These are phyloP conservation scores for Syngnathus floridae DNA, from an alignment of 2,113 vertebrate genomes.

Conservation along the genomic window DNA sequence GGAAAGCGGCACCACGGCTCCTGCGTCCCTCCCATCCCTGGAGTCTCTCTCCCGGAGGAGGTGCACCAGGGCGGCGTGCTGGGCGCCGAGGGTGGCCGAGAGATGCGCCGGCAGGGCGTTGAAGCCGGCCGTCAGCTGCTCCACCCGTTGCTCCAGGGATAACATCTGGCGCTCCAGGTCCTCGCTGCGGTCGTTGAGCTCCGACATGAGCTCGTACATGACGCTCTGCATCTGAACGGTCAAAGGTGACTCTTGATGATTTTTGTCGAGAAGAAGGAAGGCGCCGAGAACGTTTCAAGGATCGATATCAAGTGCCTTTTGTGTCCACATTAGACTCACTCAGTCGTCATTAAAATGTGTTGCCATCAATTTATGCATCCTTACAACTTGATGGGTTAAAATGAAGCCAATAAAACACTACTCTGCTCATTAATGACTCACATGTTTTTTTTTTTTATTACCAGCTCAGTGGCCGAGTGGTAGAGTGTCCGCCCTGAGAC, in stretches of 20 bases:
- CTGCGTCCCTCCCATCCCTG: slow-evolving; percentile 47
- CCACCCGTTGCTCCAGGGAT: slow-evolving; percentile 88
- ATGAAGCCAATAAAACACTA: too few relatives aligned
- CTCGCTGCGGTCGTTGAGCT: slow-evolving; percentile 94
- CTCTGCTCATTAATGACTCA: too few relatives aligned
- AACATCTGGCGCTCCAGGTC: slow-evolving; percentile 96
- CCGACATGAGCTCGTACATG: slow-evolving; percentile 98
- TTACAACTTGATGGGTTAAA: too few relatives aligned
- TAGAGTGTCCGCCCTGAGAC: too few relatives aligned
- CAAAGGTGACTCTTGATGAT: slow-evolving; percentile 10
- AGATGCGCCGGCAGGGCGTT: slow-evolving; percentile 85
- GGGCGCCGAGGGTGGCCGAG: slow-evolving; percentile 82
- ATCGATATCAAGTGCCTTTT: neutral
- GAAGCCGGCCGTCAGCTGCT: slow-evolving; percentile 85
- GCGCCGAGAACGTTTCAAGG: too few relatives aligned
- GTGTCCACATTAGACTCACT: neutral
- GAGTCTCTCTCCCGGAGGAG: slow-evolving; percentile 76
- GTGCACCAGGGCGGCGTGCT: slow-evolving; percentile 87
- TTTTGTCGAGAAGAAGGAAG: neutral
- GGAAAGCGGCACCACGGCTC: slow-evolving; percentile 47
- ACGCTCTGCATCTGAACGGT: slow-evolving; percentile 88
- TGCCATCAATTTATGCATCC: too few relatives aligned
- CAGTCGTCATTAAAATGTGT: neutral
- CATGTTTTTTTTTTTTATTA: too few relatives aligned
- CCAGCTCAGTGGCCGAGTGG: too few relatives aligned